Evolutionary conservation across 2,888 invertebrate genomes (phyloP).

Genomic region (Odontocolon sp.): DNA sequence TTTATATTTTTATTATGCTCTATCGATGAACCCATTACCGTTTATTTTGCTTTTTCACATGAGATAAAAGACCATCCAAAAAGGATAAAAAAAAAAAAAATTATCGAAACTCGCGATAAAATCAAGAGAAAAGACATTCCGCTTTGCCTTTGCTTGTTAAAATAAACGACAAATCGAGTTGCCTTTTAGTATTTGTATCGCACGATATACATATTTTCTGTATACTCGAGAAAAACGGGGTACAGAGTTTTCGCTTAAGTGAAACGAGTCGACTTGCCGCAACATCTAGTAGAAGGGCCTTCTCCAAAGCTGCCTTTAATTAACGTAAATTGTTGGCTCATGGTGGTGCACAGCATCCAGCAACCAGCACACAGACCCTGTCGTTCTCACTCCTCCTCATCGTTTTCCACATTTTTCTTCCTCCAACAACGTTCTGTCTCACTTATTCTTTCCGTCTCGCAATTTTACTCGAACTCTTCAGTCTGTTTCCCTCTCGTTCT

Average conservation of each 20-base stretch:
- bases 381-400: slow-evolving; percentile 21
- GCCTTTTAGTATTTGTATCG: no score
- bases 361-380: not conserved
- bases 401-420: slow-evolving; percentile 10
- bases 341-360: slow-evolving; percentile 25
- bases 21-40: slow-evolving; percentile 17
- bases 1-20: slow-evolving; percentile 48
- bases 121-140: not conserved
- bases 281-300: slow-evolving; percentile 52
- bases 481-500: no score
- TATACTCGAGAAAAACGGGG: slow-evolving; percentile 50
- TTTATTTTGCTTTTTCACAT: slow-evolving; percentile 32
- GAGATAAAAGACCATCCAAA: slow-evolving; percentile 48
- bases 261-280: slow-evolving; percentile 61
- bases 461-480: slow-evolving; percentile 20
- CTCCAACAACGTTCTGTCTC: not conserved
- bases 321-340: slow-evolving; percentile 72
- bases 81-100: not conserved
- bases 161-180: no score
- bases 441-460: not conserved
- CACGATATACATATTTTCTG: slow-evolving; percentile 9
- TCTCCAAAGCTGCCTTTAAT: slow-evolving; percentile 74
- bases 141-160: not conserved
- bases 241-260: slow-evolving; percentile 56
- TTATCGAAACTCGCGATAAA: not conserved